Percentiles rank a stretch among this genome's conserved stretches.
These are phyloP conservation scores for Palythoa grandis DNA, from an alignment of 92 coral and sea anemone species.

Conservation along the genomic window DNA sequence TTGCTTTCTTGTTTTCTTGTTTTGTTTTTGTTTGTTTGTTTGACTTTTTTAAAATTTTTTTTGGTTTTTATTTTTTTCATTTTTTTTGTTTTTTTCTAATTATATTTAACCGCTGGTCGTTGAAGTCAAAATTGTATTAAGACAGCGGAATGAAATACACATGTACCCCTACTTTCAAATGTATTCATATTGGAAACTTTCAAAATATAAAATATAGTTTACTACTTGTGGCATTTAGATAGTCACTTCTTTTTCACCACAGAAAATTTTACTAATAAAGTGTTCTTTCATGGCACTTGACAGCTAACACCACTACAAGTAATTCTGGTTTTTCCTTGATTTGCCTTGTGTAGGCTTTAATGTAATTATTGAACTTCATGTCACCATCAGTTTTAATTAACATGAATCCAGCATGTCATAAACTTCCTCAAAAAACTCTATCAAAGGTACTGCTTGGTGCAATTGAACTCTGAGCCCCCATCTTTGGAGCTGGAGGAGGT, in stretches of 20 bases:
- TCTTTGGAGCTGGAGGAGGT: slow-evolving; percentile 68
- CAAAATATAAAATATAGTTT: background rate
- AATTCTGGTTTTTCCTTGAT: background rate
- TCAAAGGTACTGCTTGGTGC: slow-evolving; percentile 87
- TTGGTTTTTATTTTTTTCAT: background rate
- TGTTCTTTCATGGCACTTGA: background rate
- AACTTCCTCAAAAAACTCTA: slow-evolving; percentile 70
- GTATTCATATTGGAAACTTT: background rate
- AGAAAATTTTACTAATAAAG: too few relatives aligned
- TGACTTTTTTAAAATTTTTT: slow-evolving; percentile 1
- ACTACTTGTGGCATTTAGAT: background rate
- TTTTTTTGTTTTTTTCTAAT: slow-evolving; percentile 17
- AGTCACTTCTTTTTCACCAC: too few relatives aligned
- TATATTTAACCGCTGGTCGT: background rate
- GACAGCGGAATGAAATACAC: background rate
- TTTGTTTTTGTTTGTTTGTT: slow-evolving; percentile 42
- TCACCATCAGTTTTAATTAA: background rate
- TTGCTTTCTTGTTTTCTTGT: slow-evolving; percentile 43
- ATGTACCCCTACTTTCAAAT: background rate
- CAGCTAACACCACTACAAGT: background rate
- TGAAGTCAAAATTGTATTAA: background rate
- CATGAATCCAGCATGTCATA: slow-evolving; percentile 3
- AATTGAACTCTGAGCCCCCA: slow-evolving; percentile 66
- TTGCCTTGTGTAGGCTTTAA: background rate
- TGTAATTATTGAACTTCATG: background rate